Evolutionary conservation across 2,888 invertebrate species (phyloP).

Genomic region (Chymomyza procnemis): DNA sequence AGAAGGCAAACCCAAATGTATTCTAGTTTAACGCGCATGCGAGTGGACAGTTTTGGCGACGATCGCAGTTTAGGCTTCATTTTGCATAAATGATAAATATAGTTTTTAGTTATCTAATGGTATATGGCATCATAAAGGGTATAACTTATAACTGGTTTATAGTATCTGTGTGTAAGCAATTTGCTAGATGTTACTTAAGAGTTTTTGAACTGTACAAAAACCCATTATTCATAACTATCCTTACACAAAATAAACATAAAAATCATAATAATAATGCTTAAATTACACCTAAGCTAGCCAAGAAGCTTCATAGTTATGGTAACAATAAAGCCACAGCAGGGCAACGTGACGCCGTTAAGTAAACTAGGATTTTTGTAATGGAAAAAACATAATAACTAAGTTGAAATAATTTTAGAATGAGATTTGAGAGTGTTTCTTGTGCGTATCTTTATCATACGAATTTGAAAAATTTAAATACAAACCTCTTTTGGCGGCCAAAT

Average conservation of each 20-base stretch:
- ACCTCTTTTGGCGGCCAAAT: no score
- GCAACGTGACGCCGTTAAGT: neutral
- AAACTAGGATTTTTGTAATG: neutral
- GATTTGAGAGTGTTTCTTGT: no score
- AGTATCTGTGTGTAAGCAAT: slow-evolving; percentile 26
- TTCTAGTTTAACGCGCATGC: slow-evolving; percentile 53
- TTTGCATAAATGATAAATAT: neutral
- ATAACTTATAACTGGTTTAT: slow-evolving; percentile 1
- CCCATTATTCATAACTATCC: slow-evolving; percentile 21
- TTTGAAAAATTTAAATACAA: no score
- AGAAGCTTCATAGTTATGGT: slow-evolving; percentile 23
- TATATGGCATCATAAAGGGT: neutral
- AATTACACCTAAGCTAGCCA: slow-evolving; percentile 36
- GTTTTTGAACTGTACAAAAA: slow-evolving; percentile 26
- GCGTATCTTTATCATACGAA: no score
- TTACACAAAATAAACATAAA: slow-evolving; percentile 10
- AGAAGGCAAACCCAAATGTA: slow-evolving; percentile 57
- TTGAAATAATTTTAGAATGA: no score
- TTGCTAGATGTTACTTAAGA: slow-evolving; percentile 30
- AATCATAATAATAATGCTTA: slow-evolving; percentile 29
- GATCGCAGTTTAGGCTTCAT: neutral
- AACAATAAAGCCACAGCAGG: neutral
- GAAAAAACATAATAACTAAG: no score
- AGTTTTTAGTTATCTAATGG: neutral
- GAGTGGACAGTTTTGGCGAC: neutral